Percentiles rank a stretch among this genome's conserved stretches.
These are phyloP conservation scores for Holothuria scabra DNA, from an alignment of 53 echinoderm and acorn worm genomes.

Conservation along the genomic window DNA sequence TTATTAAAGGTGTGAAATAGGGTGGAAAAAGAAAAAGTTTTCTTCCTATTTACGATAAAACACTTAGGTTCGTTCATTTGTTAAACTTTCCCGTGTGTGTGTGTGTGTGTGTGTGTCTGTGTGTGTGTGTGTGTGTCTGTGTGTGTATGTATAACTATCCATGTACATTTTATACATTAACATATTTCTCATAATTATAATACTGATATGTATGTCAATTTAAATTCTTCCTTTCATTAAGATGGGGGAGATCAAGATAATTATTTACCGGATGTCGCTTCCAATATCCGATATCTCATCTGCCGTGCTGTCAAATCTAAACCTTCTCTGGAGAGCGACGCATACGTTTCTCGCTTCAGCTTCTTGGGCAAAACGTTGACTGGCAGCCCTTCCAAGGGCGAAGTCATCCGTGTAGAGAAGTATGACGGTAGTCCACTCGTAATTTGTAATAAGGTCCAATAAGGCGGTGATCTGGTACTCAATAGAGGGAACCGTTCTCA, in stretches of 20 bases:
- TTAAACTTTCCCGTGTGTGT: too few species aligned
- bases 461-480: constrained; percentile 69
- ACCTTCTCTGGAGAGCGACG: constrained; percentile 60
- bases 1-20: too few species aligned
- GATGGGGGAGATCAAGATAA: neutral
- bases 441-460: constrained; percentile 64
- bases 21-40: too few species aligned
- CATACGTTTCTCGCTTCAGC: constrained; percentile 65
- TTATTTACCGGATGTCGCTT: constrained; percentile 66
- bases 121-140: too few species aligned
- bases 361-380: constrained; percentile 57
- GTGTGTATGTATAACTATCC: too few species aligned
- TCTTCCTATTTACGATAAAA: too few species aligned
- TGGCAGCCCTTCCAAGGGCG: constrained; percentile 61
- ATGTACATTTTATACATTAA: too few species aligned
- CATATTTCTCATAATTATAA: too few species aligned
- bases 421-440: constrained; percentile 76
- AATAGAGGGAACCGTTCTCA: constrained; percentile 75
- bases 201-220: too few species aligned
- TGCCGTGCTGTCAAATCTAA: constrained; percentile 56
- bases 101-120: too few species aligned
- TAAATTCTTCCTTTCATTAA: too few species aligned
- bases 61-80: too few species aligned
- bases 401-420: constrained; percentile 76
- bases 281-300: constrained; percentile 56